Conservation (phyloP, 2,113 vertebrate genomes). For the Spermophilus dauricus region DNA sequence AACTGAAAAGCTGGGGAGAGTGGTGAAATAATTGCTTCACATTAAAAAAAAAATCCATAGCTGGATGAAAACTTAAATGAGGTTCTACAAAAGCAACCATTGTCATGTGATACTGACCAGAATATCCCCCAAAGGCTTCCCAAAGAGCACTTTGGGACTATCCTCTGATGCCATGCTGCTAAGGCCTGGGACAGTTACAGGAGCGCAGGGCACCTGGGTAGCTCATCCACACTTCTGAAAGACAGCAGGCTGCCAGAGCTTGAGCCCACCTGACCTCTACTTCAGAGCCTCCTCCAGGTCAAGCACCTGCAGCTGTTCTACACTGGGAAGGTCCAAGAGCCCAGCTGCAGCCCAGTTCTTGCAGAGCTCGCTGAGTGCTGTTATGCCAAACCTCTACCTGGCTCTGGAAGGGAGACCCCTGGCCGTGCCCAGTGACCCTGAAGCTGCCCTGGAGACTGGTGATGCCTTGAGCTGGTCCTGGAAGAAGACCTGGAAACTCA, state of each 20-base stretch:
- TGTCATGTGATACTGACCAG: neutral
- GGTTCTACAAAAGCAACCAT: neutral
- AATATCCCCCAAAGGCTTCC: neutral
- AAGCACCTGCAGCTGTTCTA: fast-evolving
- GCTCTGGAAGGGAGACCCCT: too few relatives aligned
- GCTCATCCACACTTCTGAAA: neutral
- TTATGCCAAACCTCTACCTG: neutral
- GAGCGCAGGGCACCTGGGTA: neutral
- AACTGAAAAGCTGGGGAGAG: neutral
- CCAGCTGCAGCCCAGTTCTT: neutral
- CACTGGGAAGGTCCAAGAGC: neutral
- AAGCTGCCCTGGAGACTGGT: neutral
- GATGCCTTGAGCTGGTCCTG: neutral
- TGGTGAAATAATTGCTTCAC: neutral
- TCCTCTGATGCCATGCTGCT: neutral
- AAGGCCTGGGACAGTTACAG: neutral
- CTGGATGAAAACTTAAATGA: neutral
- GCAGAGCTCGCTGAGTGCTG: fast-evolving
- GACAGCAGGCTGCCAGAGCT: neutral
- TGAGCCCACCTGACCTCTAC: neutral
- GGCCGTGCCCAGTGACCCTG: neutral
- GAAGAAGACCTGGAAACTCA: neutral
- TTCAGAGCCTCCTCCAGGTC: neutral
- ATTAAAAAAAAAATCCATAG: neutral
- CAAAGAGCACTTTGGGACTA: neutral